phyloP scores from a whole-genome alignment of 2,888 invertebrate species.

The Craniophora ligustri region DNA sequence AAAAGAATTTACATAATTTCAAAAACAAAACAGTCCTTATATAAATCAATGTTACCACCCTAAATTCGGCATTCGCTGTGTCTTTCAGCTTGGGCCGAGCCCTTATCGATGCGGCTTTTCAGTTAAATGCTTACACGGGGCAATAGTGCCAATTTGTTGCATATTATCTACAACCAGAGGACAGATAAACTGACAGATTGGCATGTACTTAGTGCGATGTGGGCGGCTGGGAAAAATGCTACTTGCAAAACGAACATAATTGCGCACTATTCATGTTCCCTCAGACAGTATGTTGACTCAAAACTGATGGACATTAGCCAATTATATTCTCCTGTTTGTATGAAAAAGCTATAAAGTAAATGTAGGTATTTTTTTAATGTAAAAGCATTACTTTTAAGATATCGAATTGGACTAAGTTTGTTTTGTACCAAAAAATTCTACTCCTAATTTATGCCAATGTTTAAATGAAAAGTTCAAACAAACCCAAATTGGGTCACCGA shows the following conservation, averaged over 20 bases:
- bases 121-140: slow-evolving; percentile 74
- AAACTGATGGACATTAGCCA: slow-evolving; percentile 40
- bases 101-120: slow-evolving; percentile 73
- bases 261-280: slow-evolving; percentile 46
- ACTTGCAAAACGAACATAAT: slow-evolving; percentile 50
- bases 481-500: too few species aligned
- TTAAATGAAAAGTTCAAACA: too few species aligned
- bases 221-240: slow-evolving; percentile 63
- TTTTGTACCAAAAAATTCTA: too few species aligned
- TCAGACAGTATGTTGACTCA: slow-evolving; percentile 29
- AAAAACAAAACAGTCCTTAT: too few species aligned
- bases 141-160: slow-evolving; percentile 83
- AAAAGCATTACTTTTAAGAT: too few species aligned
- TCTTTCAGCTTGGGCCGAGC: slow-evolving; percentile 32
- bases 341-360: background rate
- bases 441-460: too few species aligned
- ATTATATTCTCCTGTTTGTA: slow-evolving; percentile 23
- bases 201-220: slow-evolving; percentile 69
- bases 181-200: slow-evolving; percentile 75
- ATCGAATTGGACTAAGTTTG: too few species aligned
- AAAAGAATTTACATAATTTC: too few species aligned
- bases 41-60: background rate
- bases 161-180: slow-evolving; percentile 73
- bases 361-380: too few species aligned
- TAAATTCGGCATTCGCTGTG: slow-evolving; percentile 1